These are phyloP conservation scores for Macrochelys suwanniensis DNA, from an alignment of 2,797 vertebrate genomes.

Conservation along the genomic window DNA sequence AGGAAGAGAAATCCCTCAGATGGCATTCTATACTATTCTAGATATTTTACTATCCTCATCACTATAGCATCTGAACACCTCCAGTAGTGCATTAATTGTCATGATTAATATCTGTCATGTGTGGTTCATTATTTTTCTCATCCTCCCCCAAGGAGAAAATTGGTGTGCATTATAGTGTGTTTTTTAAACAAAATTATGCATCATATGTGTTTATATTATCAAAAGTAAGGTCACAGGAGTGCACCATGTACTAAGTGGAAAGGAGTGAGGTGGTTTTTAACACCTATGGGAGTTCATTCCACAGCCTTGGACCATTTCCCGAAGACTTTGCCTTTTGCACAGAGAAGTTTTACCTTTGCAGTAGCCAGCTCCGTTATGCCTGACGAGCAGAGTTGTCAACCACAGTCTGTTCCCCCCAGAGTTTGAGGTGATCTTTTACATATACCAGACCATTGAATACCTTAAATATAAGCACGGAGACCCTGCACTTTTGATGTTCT, in stretches of 20 bases:
- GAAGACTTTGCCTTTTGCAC: not conserved
- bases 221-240: not conserved
- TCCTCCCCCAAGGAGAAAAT: not conserved
- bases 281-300: not conserved
- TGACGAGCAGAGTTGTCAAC: not conserved
- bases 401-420: not conserved
- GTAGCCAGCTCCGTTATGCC: not conserved
- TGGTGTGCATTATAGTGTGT: not conserved
- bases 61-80: fast-evolving
- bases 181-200: not conserved
- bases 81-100: fast-evolving
- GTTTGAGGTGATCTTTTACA: not conserved
- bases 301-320: not conserved
- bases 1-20: not conserved
- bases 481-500: not conserved
- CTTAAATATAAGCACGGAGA: not conserved
- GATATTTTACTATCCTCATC: not conserved
- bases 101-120: not conserved
- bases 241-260: not conserved
- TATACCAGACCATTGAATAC: fast-evolving
- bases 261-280: not conserved
- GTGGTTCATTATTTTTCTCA: not conserved
- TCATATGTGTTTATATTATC: not conserved
- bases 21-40: fast-evolving
- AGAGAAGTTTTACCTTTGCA: not conserved